These are phyloP conservation scores for Chloebia gouldiae DNA, from an alignment of 2,113 vertebrate species.

Conservation along the genomic window DNA sequence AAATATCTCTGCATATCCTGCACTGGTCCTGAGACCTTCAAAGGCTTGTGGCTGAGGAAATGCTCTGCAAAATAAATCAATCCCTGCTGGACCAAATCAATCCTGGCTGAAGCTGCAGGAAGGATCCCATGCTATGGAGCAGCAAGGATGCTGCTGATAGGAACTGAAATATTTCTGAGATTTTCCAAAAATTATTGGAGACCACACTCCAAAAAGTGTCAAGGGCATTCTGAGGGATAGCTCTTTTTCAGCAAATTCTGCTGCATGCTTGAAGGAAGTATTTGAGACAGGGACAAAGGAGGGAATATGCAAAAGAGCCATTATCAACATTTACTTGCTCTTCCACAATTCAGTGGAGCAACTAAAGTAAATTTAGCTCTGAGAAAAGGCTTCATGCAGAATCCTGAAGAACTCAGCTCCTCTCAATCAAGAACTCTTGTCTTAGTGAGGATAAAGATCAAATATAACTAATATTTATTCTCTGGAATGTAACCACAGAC, in stretches of 20 bases:
- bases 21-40: neutral
- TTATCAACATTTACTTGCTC: neutral
- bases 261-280: neutral
- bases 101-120: neutral
- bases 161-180: neutral
- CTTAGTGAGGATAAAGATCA: neutral
- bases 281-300: neutral
- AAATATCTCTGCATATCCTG: neutral
- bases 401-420: neutral
- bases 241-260: neutral
- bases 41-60: neutral
- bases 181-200: neutral
- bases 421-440: neutral
- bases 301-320: neutral
- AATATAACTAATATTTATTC: neutral
- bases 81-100: neutral
- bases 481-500: neutral
- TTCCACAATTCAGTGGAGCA: neutral
- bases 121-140: neutral
- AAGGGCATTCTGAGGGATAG: neutral
- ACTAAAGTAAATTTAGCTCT: neutral
- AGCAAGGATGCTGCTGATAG: rapidly evolving
- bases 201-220: neutral
- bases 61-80: neutral
- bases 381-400: neutral